Percentiles rank a stretch among this genome's conserved stretches.
Conservation (phyloP, 1,140 invertebrate species). For the Rhysida immarginata region DNA sequence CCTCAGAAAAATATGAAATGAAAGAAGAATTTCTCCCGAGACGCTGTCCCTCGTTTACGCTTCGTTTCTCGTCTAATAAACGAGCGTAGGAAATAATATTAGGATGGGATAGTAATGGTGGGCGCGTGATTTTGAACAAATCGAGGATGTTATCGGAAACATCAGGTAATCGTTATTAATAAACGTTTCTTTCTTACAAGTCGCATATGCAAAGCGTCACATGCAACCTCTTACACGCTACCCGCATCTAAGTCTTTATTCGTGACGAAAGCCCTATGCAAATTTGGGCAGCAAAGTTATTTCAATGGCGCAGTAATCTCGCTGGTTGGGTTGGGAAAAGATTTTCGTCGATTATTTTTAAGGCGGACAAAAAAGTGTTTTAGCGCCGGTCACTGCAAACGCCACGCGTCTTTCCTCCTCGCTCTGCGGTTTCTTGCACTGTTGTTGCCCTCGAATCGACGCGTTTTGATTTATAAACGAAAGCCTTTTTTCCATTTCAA, state of each 20-base stretch:
- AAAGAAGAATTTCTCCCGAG: too few species aligned
- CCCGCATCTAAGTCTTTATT: too few species aligned
- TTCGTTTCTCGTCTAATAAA: too few species aligned
- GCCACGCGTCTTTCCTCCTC: background rate
- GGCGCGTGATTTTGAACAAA: constrained; percentile 53
- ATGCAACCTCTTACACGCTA: too few species aligned
- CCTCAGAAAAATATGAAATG: too few species aligned
- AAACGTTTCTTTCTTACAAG: too few species aligned
- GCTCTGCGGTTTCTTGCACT: background rate
- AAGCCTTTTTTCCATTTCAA: constrained; percentile 12
- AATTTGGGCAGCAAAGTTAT: too few species aligned
- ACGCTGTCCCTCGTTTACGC: too few species aligned
- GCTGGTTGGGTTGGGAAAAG: background rate
- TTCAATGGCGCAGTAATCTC: too few species aligned
- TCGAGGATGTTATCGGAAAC: constrained; percentile 13
- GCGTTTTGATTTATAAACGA: background rate
- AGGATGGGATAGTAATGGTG: constrained; percentile 42
- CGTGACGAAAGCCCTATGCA: too few species aligned
- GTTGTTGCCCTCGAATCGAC: background rate
- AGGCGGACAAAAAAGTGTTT: background rate
- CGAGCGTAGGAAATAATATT: background rate
- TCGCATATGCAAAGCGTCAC: too few species aligned
- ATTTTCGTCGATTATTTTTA: background rate
- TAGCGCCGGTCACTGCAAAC: background rate
- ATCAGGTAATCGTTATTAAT: constrained; percentile 13